phyloP scores from a whole-genome alignment of 2,888 invertebrate species.

The Drosophila mulleri region DNA sequence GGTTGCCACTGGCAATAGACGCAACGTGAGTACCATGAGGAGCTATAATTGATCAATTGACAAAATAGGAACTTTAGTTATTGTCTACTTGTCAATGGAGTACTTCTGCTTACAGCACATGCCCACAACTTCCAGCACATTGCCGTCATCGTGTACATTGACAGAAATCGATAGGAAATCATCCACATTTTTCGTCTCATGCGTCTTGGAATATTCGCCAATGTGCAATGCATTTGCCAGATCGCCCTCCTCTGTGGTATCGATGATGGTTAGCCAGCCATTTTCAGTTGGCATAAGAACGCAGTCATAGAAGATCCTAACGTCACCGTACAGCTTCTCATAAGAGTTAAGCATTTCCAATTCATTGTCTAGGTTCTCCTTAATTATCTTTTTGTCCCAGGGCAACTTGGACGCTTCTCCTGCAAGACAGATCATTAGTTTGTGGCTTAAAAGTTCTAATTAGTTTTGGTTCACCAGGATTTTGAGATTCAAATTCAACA shows the following conservation, averaged over 20 bases:
- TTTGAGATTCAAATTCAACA: conserved; percentile 90
- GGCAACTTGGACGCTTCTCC: conserved; percentile 86
- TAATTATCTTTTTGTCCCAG: conserved; percentile 91
- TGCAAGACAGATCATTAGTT: conserved; percentile 31
- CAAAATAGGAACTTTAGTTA: conserved; percentile 9
- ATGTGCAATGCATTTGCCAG: conserved; percentile 91
- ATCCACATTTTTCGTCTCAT: conserved; percentile 91
- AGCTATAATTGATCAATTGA: conserved; percentile 86
- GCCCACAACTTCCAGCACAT: conserved; percentile 95
- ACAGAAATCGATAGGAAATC: conserved; percentile 95
- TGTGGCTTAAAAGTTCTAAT: too few species aligned
- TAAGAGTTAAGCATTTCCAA: conserved; percentile 92
- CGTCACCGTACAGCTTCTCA: conserved; percentile 95
- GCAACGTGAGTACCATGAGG: conserved; percentile 99
- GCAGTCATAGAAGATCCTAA: conserved; percentile 96
- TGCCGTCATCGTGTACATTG: conserved; percentile 96
- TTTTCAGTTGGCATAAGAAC: conserved; percentile 96
- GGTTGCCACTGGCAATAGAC: conserved; percentile 96
- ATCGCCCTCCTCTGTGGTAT: conserved; percentile 88
- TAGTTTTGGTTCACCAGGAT: conserved; percentile 85
- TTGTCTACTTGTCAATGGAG: background rate
- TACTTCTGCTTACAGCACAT: conserved; percentile 92
- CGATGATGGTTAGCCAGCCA: conserved; percentile 89
- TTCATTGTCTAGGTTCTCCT: conserved; percentile 95
- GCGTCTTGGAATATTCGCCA: conserved; percentile 92